phyloP scores from a whole-genome alignment of 2,888 invertebrate genomes.

The Rambutsinella grinnellia region DNA sequence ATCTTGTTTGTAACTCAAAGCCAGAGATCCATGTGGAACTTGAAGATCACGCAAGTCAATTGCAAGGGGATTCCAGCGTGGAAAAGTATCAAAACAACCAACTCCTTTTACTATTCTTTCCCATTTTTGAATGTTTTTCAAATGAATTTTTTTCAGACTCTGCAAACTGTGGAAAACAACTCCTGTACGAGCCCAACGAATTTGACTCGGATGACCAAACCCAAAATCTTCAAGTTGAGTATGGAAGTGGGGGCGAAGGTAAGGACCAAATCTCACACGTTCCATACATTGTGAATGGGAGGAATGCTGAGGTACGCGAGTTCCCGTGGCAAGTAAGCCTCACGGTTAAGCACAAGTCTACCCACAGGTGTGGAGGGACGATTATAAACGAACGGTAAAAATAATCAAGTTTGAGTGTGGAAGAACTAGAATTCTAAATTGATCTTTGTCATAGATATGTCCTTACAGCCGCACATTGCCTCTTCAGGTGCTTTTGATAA shows the following conservation, averaged over 20 bases:
- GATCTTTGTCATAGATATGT: conserved; percentile 28
- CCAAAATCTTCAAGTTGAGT: background rate
- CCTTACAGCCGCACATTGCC: conserved; percentile 63
- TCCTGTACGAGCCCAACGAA: conserved; percentile 57
- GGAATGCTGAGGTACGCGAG: conserved; percentile 54
- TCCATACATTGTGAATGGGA: conserved; percentile 61
- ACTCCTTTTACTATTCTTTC: background rate
- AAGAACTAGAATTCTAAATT: background rate
- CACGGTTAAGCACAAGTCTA: conserved; percentile 30
- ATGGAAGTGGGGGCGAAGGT: background rate
- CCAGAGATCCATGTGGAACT: conserved; percentile 46
- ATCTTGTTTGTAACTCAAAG: conserved; percentile 60
- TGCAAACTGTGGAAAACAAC: conserved; percentile 59
- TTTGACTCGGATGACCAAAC: conserved; percentile 36
- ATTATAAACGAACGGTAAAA: conserved; percentile 53
- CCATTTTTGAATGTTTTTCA: background rate
- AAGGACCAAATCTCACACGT: too few relatives aligned
- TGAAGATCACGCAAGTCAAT: conserved; percentile 57
- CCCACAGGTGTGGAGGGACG: conserved; percentile 62
- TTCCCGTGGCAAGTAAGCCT: conserved; percentile 64
- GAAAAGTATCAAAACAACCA: conserved; percentile 52
- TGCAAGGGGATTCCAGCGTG: conserved; percentile 55
- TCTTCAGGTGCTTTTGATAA: conserved; percentile 34
- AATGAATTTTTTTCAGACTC: conserved; percentile 33
- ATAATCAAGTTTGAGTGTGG: background rate